phyloP scores from a whole-genome alignment of 2,797 vertebrate species.

The Pristis pectinata region DNA sequence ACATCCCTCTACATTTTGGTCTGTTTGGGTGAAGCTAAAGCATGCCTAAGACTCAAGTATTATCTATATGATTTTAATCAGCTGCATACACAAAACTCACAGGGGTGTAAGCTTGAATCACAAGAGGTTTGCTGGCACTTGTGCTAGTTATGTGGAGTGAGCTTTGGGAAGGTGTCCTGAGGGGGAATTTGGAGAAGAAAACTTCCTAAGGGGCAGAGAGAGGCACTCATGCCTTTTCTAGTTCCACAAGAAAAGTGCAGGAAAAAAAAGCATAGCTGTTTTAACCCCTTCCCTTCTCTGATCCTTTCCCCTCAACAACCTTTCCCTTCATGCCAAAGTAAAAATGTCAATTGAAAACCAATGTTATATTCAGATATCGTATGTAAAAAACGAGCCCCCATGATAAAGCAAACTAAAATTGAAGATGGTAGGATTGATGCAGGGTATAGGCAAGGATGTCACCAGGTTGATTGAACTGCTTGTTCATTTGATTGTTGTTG shows the following conservation, averaged over 20 bases:
- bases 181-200: not conserved
- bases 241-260: not conserved
- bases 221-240: not conserved
- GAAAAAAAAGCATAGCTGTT: not conserved
- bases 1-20: too few relatives aligned
- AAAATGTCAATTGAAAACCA: not conserved
- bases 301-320: not conserved
- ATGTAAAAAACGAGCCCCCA: not conserved
- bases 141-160: not conserved
- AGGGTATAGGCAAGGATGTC: not conserved
- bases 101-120: not conserved
- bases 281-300: not conserved
- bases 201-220: not conserved
- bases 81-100: not conserved
- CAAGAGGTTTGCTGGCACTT: not conserved
- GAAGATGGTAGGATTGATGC: not conserved
- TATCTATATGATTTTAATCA: not conserved
- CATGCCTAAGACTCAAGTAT: not conserved
- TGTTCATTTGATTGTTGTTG: too few relatives aligned
- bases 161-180: not conserved
- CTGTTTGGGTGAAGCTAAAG: not conserved
- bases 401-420: not conserved
- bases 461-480: not conserved
- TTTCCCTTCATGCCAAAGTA: not conserved
- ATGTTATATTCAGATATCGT: not conserved